Base-by-base conservation (phyloP, 2,797 vertebrate species). In the Columba guinea region DNA sequence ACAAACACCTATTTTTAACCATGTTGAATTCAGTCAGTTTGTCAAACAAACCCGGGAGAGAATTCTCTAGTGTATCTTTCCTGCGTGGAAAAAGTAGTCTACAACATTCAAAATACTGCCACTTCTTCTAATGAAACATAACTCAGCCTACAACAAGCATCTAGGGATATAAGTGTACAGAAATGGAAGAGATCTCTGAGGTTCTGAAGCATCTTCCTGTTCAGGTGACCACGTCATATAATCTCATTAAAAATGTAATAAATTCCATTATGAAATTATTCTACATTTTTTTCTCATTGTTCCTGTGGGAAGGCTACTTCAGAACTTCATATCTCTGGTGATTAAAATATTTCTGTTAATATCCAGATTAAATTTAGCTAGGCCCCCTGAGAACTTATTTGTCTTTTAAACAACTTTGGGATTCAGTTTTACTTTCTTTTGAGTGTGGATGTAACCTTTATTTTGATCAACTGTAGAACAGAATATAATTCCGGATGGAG, bases 221-320 rank as follows among this genome's bases (percentile, higher is more conserved):
- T 90, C 81, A 82, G 71, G 71, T 92, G 93, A 64, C 52, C 68
- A 90, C 95, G 86, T 68, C 88, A 77, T 67, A 58, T 63, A 95
- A 90, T 63, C 90, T 94, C 86, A 95, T 96, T 97, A 92, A 96
- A 92, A 95, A 87, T 41, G 5, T 82, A 93, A 95, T 60, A 95
- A 87, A 83, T 83, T 87, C 64, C 39, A 74, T 89, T 85, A 90
- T 68, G 22, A 93, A 92, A 90, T 93, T 93, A 84, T 84, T 96
- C 93, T 14, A 2, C 35, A 18, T 91, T 91, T 95, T 94, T 71
- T 69, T 79, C 52, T 90, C 48, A 52, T 88, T 78, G 44, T 7
- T 91, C 93, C 77, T 76, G 0, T 88, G 93, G 74, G 95, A 87
- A 87, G 70, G 28, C 68, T 90, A 74, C 70, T 83, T 92, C 75